Evolutionary conservation across 2,113 vertebrate genomes (phyloP).

Genomic region (Leiothrix lutea): DNA sequence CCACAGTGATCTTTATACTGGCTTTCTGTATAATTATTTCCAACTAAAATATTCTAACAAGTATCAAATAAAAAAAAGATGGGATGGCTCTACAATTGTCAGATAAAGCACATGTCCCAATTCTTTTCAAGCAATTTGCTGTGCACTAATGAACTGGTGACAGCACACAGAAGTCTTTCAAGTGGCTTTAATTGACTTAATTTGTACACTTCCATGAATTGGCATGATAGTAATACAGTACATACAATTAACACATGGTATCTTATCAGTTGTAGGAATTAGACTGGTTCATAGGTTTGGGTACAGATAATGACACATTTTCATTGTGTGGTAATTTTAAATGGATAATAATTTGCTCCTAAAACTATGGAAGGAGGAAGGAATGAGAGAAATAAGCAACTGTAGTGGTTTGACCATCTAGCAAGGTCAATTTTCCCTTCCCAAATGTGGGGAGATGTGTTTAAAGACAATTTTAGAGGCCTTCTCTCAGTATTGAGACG

Average conservation of each 20-base stretch:
- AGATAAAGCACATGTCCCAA: background rate
- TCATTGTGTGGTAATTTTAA: background rate
- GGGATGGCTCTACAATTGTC: background rate
- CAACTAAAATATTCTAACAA: background rate
- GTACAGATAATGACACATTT: background rate
- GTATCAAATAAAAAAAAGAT: background rate
- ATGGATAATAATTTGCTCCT: background rate
- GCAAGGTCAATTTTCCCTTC: background rate
- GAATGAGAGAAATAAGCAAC: background rate
- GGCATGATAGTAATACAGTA: background rate
- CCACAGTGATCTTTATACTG: background rate
- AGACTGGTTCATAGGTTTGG: background rate
- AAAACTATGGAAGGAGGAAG: background rate
- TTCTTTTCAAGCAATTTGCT: background rate
- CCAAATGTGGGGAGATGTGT: background rate
- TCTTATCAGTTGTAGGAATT: background rate
- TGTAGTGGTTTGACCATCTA: background rate
- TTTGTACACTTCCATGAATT: background rate
- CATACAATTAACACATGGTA: background rate
- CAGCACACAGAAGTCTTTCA: background rate
- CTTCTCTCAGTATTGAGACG: background rate
- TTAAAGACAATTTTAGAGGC: background rate
- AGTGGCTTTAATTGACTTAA: background rate
- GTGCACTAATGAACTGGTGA: background rate
- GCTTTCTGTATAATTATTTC: background rate